Percentiles rank a stretch among this genome's conserved stretches.
Conservation (phyloP, 2,888 invertebrate species). For the Schizaphis graminum region DNA sequence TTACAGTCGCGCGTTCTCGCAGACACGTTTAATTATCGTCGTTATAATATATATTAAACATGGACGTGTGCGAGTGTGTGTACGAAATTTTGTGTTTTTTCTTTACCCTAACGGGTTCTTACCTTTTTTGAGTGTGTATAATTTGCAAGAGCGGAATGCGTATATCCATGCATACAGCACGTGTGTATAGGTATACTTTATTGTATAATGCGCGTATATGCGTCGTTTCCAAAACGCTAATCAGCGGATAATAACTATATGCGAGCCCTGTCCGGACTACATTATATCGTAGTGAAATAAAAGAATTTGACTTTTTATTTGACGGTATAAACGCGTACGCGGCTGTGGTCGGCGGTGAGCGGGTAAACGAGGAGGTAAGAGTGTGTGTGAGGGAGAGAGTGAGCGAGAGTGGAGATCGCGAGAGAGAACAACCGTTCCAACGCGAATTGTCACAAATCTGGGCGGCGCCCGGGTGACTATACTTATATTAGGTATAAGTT, state of each 20-base stretch:
- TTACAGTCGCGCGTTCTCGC: slow-evolving; percentile 26
- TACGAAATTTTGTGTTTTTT: not conserved
- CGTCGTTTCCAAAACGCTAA: slow-evolving; percentile 53
- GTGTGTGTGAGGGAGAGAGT: no score
- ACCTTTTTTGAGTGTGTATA: slow-evolving; percentile 1
- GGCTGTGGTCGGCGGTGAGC: no score
- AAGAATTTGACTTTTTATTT: slow-evolving; percentile 58
- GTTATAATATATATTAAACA: not conserved
- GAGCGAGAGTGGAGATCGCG: not conserved
- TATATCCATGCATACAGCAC: not conserved
- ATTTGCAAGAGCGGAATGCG: slow-evolving; percentile 9
- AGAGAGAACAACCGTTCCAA: not conserved
- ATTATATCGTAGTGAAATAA: not conserved
- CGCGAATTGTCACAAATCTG: slow-evolving; percentile 50
- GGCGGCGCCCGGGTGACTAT: slow-evolving; percentile 22
- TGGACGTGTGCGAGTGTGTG: not conserved
- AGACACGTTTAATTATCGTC: slow-evolving; percentile 51
- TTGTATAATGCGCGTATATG: not conserved
- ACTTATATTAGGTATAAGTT: not conserved
- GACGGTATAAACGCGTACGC: slow-evolving; percentile 37
- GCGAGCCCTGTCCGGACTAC: not conserved
- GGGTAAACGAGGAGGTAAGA: no score
- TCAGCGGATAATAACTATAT: slow-evolving; percentile 50
- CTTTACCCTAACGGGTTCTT: slow-evolving; percentile 54
- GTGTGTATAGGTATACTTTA: not conserved